A percentile compares a stretch with the other conserved stretches of the same genome.
Evolutionary conservation across 2,797 vertebrate species (phyloP).

Genomic region (Anas acuta): DNA sequence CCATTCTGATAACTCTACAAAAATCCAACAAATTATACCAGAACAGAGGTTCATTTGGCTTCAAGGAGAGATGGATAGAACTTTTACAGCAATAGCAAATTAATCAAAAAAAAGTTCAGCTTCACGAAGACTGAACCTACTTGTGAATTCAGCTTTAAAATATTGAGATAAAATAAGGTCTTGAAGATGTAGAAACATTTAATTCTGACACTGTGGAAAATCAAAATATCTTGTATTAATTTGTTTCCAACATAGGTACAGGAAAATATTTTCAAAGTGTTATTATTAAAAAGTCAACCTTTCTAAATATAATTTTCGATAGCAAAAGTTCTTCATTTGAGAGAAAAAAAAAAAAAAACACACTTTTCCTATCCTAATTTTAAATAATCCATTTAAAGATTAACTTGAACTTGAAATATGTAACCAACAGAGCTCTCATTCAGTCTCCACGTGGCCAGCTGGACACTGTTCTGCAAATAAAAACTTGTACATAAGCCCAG

Average conservation of each 20-base stretch:
- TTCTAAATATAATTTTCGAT: background rate
- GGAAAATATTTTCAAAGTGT: background rate
- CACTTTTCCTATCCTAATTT: background rate
- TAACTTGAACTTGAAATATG: background rate
- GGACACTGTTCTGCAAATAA: background rate
- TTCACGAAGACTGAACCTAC: background rate
- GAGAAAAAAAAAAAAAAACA: background rate
- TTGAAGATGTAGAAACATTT: background rate
- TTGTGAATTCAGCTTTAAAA: background rate
- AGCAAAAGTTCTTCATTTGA: background rate
- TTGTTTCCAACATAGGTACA: background rate
- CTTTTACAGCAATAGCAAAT: background rate
- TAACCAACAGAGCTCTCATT: background rate
- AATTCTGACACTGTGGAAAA: background rate
- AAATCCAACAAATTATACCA: background rate
- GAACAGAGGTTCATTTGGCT: background rate
- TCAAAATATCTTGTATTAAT: background rate
- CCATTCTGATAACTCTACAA: background rate
- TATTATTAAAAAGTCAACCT: background rate
- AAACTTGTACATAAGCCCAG: background rate
- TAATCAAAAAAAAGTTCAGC: background rate
- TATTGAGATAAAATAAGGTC: background rate
- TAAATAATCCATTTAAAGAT: background rate
- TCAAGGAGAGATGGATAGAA: background rate
- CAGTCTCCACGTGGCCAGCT: background rate